Evolutionary conservation across 2,113 vertebrate species (phyloP).

Genomic region (Solenodon paradoxus): DNA sequence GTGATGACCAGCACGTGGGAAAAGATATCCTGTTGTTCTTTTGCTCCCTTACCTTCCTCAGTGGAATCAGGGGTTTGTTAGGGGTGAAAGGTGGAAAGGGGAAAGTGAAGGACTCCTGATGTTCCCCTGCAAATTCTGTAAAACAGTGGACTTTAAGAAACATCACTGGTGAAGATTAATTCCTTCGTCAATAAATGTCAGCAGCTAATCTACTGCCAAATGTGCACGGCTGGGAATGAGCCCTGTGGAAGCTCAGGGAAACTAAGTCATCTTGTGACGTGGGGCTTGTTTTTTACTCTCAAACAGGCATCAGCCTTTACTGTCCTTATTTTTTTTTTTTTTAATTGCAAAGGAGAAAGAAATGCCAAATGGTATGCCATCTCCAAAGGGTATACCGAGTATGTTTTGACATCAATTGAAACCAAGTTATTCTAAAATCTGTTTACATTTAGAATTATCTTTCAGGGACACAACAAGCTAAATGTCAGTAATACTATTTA

Average conservation of each 20-base stretch:
- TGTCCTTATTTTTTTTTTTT: constrained; percentile 57
- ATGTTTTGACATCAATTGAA: constrained; percentile 65
- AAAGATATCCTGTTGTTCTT: constrained; percentile 51
- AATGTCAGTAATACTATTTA: constrained; percentile 8
- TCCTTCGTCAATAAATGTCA: constrained; percentile 56
- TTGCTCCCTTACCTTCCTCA: constrained; percentile 38
- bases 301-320: constrained; percentile 47
- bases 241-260: constrained; percentile 7
- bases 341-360: constrained; percentile 55
- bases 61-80: constrained; percentile 49
- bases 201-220: constrained; percentile 58
- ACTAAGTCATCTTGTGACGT: not conserved
- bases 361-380: constrained; percentile 46
- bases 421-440: constrained; percentile 67
- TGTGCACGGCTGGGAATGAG: constrained; percentile 23
- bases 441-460: constrained; percentile 59
- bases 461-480: constrained; percentile 41
- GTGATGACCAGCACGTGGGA: not conserved
- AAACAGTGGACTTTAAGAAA: constrained; percentile 58
- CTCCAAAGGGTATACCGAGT: constrained; percentile 63
- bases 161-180: constrained; percentile 64
- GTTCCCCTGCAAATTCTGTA: constrained; percentile 48
- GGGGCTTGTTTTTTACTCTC: constrained; percentile 15
- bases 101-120: constrained; percentile 29
- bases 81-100: constrained; percentile 45